A percentile compares a stretch with the other conserved stretches of the same genome.
phyloP scores from a whole-genome alignment of 53 echinoderm and acorn worm genomes.

The Henricia sp. region DNA sequence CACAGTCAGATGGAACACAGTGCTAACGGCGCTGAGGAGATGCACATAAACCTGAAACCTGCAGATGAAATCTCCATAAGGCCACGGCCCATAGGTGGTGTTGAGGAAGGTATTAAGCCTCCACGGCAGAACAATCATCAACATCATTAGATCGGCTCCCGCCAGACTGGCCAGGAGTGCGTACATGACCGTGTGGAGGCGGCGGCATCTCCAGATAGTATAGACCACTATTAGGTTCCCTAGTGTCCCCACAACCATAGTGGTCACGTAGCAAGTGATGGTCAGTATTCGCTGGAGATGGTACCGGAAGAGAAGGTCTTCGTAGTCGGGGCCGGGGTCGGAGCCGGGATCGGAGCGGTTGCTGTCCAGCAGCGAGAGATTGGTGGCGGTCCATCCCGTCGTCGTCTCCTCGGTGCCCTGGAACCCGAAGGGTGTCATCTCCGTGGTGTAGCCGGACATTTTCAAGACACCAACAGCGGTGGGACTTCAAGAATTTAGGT shows the following conservation, averaged over 20 bases:
- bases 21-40: constrained; percentile 14
- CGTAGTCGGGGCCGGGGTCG: neutral
- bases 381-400: no score
- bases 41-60: constrained; percentile 21
- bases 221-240: constrained; percentile 70
- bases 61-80: constrained; percentile 32
- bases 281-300: neutral
- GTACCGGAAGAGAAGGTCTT: neutral
- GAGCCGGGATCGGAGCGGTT: neutral
- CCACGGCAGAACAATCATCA: constrained; percentile 38
- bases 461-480: no score
- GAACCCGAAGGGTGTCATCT: no score
- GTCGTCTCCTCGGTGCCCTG: no score
- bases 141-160: constrained; percentile 47
- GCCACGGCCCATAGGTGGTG: neutral
- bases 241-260: constrained; percentile 52
- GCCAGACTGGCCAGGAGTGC: constrained; percentile 24
- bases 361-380: no score
- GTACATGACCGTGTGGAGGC: constrained; percentile 66
- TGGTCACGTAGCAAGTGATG: constrained; percentile 23
- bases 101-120: neutral
- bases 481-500: no score
- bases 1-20: constrained; percentile 53
- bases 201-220: constrained; percentile 64
- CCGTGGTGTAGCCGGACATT: no score